Evolutionary conservation across 2,113 vertebrate genomes (phyloP), one percentile per base, ranked within the genome.

Genomic region (Sinocyclocheilus anophthalmus): DNA sequence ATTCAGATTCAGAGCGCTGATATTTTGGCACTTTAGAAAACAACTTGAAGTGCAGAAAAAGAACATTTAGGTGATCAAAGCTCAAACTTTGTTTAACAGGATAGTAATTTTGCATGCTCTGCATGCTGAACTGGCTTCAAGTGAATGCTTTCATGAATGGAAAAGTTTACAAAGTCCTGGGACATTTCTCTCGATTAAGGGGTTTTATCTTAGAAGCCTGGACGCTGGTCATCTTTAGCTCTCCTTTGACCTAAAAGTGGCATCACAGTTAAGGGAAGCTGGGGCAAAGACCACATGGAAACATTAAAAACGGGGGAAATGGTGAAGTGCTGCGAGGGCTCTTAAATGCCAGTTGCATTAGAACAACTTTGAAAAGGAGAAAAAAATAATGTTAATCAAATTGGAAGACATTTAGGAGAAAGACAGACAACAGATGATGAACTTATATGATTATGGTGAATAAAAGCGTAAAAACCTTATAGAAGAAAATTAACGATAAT

Each of bases 71-170:
- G 72, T 13, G 79, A 92, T 93, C 85, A 91, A 91, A 89, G 70
- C 11, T 33, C 30, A 33, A 33, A 33, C 30, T 1, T 65, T 90
- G 90, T 89, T 87, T 75, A 91, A 92, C 91, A 91, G 88, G 92
- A 91, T 91, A 94, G 93, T 92, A 83, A 88, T 79, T 91, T 90
- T 92, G 90, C 92, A 90, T 83, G 67, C 80, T 78, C 39, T 63
- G 63, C 91, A 84, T 77, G 88, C 48, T 20, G 89, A 92, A 91
- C 87, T 57, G 65, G 73, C 86, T 88, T 65, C 33, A 16, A 84
- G 91, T 88, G 73, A 93, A 92, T 76, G 67, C 84, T 90, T 91
- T 91, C 86, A 91, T 90, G 91, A 87, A 92, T 90, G 94, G 94
- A 95, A 94, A 95, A 90, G 84, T 77, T 91, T 90, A 93, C 92